Percentiles rank a stretch among this genome's conserved stretches.
These are phyloP conservation scores for Microctenopoma stevenorrisi DNA, from an alignment of 2,797 vertebrate genomes.

Conservation along the genomic window DNA sequence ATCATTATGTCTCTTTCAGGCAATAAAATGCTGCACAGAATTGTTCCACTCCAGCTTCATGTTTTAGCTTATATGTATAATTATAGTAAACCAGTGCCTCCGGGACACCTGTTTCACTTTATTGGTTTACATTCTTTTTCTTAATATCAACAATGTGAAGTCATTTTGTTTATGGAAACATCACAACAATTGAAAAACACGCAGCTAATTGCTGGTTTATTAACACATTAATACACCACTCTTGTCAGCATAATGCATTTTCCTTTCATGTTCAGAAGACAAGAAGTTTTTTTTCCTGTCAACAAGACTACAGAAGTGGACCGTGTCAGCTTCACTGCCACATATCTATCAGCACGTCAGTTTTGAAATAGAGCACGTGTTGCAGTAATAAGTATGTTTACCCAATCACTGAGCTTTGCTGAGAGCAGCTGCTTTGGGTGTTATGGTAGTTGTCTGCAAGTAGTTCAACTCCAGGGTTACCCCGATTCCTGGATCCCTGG, in stretches of 20 bases:
- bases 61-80: neutral
- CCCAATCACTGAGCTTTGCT: neutral
- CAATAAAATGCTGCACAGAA: neutral
- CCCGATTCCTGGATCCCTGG: too few species aligned
- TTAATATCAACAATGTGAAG: neutral
- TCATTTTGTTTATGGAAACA: constrained; percentile 8
- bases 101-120: constrained; percentile 14
- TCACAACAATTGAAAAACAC: constrained; percentile 3
- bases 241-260: constrained; percentile 1
- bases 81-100: neutral
- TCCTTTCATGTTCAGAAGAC: constrained; percentile 1
- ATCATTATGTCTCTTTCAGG: neutral
- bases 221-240: neutral
- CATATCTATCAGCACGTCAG: constrained; percentile 60
- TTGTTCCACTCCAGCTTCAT: neutral
- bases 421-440: neutral
- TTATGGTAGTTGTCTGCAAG: too few species aligned
- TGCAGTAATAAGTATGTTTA: constrained; percentile 44
- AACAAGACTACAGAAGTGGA: constrained; percentile 11
- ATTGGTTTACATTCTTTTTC: neutral
- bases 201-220: neutral
- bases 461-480: too few species aligned
- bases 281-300: constrained; percentile 23
- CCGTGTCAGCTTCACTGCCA: neutral
- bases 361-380: constrained; percentile 32